Evolutionary conservation across 1,140 invertebrate species (phyloP).

Genomic region (Drosophila tani): DNA sequence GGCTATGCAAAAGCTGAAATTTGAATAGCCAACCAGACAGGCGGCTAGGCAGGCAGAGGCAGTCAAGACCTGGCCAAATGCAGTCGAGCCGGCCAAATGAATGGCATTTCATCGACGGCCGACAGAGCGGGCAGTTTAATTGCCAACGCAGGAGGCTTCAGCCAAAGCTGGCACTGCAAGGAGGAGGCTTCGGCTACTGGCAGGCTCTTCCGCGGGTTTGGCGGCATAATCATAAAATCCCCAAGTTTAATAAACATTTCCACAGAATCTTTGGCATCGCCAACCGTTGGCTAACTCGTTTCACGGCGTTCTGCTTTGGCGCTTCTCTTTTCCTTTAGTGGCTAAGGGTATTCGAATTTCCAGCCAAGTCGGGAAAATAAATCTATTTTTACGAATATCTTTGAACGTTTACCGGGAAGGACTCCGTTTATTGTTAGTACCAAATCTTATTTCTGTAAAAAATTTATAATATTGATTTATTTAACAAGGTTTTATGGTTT

Average conservation of each 20-base stretch:
- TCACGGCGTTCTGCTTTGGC: conserved; percentile 72
- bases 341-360: conserved; percentile 11
- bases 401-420: not conserved
- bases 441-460: too few relatives aligned
- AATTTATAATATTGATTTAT: too few relatives aligned
- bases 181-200: conserved; percentile 25
- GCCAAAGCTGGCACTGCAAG: conserved; percentile 3
- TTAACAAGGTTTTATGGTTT: too few relatives aligned
- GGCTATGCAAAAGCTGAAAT: conserved; percentile 71
- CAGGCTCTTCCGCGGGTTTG: conserved; percentile 34
- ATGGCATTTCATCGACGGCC: conserved; percentile 77
- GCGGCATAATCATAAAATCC: conserved; percentile 82
- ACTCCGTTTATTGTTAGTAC: too few relatives aligned
- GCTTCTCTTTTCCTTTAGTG: conserved; percentile 43
- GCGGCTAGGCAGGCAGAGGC: conserved; percentile 44
- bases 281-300: conserved; percentile 70
- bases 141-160: conserved; percentile 68
- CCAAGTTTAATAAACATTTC: conserved; percentile 82
- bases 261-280: conserved; percentile 80
- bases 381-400: not conserved
- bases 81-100: conserved; percentile 56
- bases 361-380: not conserved
- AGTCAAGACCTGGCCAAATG: conserved; percentile 37
- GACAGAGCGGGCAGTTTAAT: conserved; percentile 75
- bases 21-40: conserved; percentile 67